Evolutionary conservation across 2,888 invertebrate species (phyloP), one percentile per base, ranked within the genome.

Genomic region (Harmothoe impar): DNA sequence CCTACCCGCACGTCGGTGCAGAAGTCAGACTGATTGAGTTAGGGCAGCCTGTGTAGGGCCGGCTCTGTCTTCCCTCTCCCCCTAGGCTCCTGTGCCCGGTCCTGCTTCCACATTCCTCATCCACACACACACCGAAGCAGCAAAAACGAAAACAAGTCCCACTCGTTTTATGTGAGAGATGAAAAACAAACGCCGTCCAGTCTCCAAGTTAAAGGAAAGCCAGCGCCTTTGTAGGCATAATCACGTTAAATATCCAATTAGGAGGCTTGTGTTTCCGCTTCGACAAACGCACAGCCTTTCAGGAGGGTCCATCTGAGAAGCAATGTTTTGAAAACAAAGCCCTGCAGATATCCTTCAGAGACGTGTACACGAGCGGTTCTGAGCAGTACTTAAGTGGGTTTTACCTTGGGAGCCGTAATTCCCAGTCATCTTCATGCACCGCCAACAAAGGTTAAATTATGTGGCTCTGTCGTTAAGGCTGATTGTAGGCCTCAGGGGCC

Each of bases 241-340:
- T 86, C 56, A 29, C 54, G 29, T 86, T 86, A 86, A 86, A 52
- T 54, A 86, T 86, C 86, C 86, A 86, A 86, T 86, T 86, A 86
- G 86, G 52, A 17, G 86, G 29, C 86, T 86, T 86, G 86, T 86
- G 54, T 86, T 54, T n/a, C 25, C 31, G 29, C 54, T 25, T 29
- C 86, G 52, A 54, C 86, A 54, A 29, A 52, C 54, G 81, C 35
- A 43, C 35, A 43, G 81, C 35, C 81, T 81, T 81, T 81, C 81
- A 81, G 81, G 23, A 43, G 35, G 35, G 81, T 43, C 81, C 81
- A 23, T 81, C 81, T 81, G 35, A 81, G 81, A 35, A 43, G 35
- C 72, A 72, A 43, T 81, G 43, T 81, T 81, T 81, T 33, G 43
- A 81, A 81, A 81, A 33, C 33, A 81, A 81, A 81, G 81, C 81